Conservation (phyloP, 2,113 vertebrate species). For the Typhlomys cinereus region DNA sequence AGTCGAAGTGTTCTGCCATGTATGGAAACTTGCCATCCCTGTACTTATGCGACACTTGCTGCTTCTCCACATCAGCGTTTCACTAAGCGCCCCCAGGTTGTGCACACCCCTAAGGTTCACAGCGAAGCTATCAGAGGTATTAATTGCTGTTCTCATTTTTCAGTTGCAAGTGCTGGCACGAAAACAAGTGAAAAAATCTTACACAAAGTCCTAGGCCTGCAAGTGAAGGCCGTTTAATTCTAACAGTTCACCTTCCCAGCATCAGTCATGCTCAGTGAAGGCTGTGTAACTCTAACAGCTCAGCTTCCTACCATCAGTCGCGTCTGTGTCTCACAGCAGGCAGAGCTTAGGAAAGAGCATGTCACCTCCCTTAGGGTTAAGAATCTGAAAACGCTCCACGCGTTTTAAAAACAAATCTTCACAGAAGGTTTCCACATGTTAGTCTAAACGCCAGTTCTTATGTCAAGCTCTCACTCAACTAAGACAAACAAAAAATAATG, state of each 20-base stretch:
- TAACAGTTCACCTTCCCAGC: not conserved
- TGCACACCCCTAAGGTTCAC: not conserved
- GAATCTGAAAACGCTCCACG: not conserved
- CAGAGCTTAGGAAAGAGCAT: not conserved
- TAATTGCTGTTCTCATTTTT: not conserved
- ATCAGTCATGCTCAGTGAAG: not conserved
- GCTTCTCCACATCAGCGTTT: not conserved
- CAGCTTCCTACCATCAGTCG: not conserved
- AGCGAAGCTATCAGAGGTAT: not conserved
- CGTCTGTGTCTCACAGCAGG: not conserved
- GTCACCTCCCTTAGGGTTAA: not conserved
- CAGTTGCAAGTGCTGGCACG: not conserved
- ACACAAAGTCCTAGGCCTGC: not conserved
- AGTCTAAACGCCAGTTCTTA: not conserved
- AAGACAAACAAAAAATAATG: slow-evolving; percentile 14
- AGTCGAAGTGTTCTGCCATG: not conserved
- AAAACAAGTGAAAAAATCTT: not conserved
- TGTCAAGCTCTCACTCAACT: not conserved
- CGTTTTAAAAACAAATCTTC: not conserved
- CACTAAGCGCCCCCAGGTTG: not conserved
- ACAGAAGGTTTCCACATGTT: not conserved
- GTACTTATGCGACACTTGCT: not conserved
- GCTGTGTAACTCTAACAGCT: not conserved
- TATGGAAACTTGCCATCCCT: not conserved
- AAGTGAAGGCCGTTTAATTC: not conserved